Evolutionary conservation across 2,888 invertebrate species (phyloP).

Genomic region (Microctonus aethiopoides): DNA sequence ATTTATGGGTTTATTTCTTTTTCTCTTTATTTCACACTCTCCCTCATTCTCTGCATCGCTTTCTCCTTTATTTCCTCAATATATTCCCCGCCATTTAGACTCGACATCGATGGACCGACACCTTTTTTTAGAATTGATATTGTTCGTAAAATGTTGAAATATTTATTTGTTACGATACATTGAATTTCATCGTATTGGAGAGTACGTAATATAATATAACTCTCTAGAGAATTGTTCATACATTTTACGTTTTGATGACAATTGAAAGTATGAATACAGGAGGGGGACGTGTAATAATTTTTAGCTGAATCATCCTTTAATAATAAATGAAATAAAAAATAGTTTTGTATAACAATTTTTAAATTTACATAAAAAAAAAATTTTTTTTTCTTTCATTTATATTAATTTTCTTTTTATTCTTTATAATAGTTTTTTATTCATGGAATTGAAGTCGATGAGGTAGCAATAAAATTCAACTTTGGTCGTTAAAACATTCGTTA

Average conservation of each 20-base stretch:
- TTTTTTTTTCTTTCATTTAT: neutral
- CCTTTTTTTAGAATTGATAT: slow-evolving; percentile 13
- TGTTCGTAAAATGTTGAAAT: neutral
- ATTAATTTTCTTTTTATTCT: neutral
- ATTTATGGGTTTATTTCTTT: neutral
- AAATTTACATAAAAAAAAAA: no score
- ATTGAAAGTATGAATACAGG: neutral
- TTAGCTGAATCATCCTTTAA: neutral
- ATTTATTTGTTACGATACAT: slow-evolving; percentile 6
- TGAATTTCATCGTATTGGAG: slow-evolving; percentile 10
- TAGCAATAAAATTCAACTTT: slow-evolving; percentile 21
- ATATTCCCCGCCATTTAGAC: neutral
- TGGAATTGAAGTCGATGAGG: slow-evolving; percentile 12
- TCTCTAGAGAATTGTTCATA: slow-evolving; percentile 7
- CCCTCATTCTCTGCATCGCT: neutral
- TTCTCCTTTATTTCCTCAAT: neutral
- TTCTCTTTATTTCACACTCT: neutral
- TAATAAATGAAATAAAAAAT: no score
- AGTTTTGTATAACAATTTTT: no score
- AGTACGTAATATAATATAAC: neutral
- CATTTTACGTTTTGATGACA: slow-evolving; percentile 11
- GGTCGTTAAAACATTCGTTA: slow-evolving; percentile 21
- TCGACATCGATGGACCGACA: slow-evolving; percentile 1
- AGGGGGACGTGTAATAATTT: neutral
- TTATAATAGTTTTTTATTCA: neutral